Evolutionary conservation across 2,113 vertebrate species (phyloP), one percentile per base, ranked within the genome.

Genomic region (Siniperca knerii): DNA sequence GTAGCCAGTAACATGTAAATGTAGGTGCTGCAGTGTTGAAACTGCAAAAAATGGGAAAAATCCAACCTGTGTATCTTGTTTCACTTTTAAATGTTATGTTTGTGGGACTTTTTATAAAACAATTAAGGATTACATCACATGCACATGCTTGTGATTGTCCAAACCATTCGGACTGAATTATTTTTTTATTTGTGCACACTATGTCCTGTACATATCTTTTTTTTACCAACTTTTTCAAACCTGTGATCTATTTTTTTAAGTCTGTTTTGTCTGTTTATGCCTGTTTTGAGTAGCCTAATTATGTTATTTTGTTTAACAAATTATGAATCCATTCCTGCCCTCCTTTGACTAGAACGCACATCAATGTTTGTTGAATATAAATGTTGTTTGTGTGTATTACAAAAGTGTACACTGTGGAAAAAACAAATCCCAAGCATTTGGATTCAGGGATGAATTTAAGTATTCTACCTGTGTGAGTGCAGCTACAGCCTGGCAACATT

Each of bases 1-100:
- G 85, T 91, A 91, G 89, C 86, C 60, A 72, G 75, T 87, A 66
- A 46, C 29, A 64, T 67, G 40, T 81, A 81, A 52, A 33, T 84
- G 64, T 85, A 33, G 77, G 71, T 91, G 82, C 81, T 91, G 81
- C 76, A 86, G 69, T 86, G 76, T 91, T 75, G 44, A 78, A 81
- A 82, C 89, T 88, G 90, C 84, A 83, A 84, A 77, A 54, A 55
- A 57, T n/a, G 33, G 72, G 64, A 77, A 84, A 71, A 83, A 79
- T 84, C 42, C 25, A 79, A 75, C 75, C 16, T 57, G 68, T 85
- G 23, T 85, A n/a, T 86, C 16, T 84, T 64, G 77, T 89, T 92
- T 87, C 75, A 81, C 42, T 89, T 90, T 81, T 62, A 65, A 35
- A 76, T 67, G 20, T 55, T 60, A 35, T 54, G 74, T 70, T 76